These are phyloP conservation scores for Elymnias hypermnestra DNA, from an alignment of 1,140 invertebrate genomes.

Conservation along the genomic window DNA sequence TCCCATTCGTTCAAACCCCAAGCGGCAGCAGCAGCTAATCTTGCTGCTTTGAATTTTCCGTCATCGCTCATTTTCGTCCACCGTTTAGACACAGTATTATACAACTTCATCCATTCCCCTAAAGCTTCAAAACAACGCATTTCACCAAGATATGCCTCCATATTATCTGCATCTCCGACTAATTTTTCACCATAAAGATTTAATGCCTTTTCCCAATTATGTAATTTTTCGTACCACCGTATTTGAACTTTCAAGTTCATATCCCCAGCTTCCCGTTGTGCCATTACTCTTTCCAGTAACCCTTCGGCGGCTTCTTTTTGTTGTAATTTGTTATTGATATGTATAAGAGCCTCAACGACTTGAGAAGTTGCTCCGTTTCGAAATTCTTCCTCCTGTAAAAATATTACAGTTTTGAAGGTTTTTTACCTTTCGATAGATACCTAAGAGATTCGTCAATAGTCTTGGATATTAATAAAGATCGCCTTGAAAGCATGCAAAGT, in stretches of 20 bases:
- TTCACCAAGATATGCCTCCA: conserved; percentile 92
- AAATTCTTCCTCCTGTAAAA: conserved; percentile 92
- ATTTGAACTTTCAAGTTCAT: conserved; percentile 89
- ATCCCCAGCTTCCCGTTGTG: conserved; percentile 81
- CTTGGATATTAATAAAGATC: too few species aligned
- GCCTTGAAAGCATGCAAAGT: too few species aligned
- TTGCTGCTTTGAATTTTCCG: conserved; percentile 88
- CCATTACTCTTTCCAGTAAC: conserved; percentile 92
- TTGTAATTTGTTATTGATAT: conserved; percentile 99
- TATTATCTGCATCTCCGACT: conserved; percentile 79
- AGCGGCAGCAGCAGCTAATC: conserved; percentile 94
- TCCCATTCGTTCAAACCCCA: conserved; percentile 97
- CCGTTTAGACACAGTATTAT: conserved; percentile 83
- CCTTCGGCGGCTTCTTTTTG: conserved; percentile 98
- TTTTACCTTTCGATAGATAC: too few species aligned
- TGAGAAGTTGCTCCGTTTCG: conserved; percentile 81
- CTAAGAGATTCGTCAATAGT: too few species aligned
- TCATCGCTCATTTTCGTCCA: conserved; percentile 85
- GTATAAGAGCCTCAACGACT: conserved; percentile 95
- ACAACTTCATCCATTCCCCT: conserved; percentile 95
- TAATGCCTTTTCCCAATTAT: conserved; percentile 98
- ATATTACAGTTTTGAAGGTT: conserved; percentile 5
- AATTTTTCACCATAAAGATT: conserved; percentile 87
- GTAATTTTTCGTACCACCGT: conserved; percentile 98
- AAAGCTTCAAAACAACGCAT: conserved; percentile 98